Percentiles rank a stretch among this genome's conserved stretches.
Conservation (phyloP, 2,888 invertebrate genomes). For the Cecidostiba fungosa region DNA sequence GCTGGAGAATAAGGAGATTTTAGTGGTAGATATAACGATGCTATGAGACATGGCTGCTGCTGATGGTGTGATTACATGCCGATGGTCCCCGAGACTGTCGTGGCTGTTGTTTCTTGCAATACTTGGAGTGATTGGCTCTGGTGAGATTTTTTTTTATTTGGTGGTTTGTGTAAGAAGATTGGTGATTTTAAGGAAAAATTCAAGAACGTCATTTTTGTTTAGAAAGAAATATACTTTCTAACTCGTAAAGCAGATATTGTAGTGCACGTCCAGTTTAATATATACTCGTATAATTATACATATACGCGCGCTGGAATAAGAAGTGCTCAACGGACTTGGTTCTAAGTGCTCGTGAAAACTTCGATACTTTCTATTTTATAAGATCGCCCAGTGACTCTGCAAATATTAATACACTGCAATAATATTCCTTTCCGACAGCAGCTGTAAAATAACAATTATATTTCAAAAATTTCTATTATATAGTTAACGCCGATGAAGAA, state of each 20-base stretch:
- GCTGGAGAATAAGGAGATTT: neutral
- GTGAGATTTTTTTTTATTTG: conserved; percentile 20
- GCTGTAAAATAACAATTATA: too few relatives aligned
- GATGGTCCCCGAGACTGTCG: neutral
- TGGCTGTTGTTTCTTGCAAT: neutral
- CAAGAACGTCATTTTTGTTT: too few relatives aligned
- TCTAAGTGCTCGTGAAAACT: neutral
- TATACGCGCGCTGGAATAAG: neutral
- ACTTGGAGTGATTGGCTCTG: neutral
- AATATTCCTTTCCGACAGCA: too few relatives aligned
- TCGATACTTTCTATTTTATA: neutral
- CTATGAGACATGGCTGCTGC: conserved; percentile 35
- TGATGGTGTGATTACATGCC: neutral
- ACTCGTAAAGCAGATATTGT: neutral
- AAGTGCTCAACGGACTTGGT: neutral
- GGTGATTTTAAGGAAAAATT: too few relatives aligned
- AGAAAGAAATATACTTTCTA: neutral
- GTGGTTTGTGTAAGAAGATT: too few relatives aligned
- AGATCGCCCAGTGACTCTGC: neutral
- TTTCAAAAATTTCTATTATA: too few relatives aligned
- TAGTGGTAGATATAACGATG: neutral
- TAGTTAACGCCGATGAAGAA: conserved; percentile 79
- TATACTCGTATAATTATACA: neutral
- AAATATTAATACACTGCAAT: neutral
- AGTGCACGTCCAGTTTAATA: too few relatives aligned